Evolutionary conservation across 2,797 vertebrate species (phyloP).

Genomic region (Bovichtus variegatus): DNA sequence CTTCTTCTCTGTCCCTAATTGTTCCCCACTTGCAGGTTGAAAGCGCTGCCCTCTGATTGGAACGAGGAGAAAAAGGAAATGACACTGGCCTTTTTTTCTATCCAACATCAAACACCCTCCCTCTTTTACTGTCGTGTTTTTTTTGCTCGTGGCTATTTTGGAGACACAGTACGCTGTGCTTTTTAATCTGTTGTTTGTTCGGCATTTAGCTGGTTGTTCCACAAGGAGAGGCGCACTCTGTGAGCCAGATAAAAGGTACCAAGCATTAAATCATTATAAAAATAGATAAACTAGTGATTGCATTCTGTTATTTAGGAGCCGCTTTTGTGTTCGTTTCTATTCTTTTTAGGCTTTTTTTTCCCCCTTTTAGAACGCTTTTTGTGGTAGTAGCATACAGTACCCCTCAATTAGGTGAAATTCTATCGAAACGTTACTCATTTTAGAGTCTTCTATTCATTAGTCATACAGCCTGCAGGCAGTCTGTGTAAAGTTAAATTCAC

Average conservation of each 20-base stretch:
- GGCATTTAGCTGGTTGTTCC: constrained; percentile 35
- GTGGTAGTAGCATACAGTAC: background rate
- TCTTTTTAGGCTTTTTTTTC: constrained; percentile 6
- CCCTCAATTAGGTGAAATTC: constrained; percentile 33
- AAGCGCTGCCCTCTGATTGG: constrained; percentile 40
- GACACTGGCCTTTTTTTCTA: constrained; percentile 39
- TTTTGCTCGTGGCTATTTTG: constrained; percentile 44
- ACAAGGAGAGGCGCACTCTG: constrained; percentile 21
- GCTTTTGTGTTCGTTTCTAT: constrained; percentile 10
- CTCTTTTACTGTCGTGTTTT: constrained; percentile 33
- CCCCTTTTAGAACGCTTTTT: background rate
- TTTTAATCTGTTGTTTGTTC: constrained; percentile 40
- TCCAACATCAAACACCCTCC: constrained; percentile 40
- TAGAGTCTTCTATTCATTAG: constrained; percentile 42
- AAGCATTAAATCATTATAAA: constrained; percentile 42
- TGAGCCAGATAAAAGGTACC: constrained; percentile 32
- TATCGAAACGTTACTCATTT: constrained; percentile 48
- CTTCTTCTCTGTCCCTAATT: constrained; percentile 20
- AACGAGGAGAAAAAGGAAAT: constrained; percentile 48
- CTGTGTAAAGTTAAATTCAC: constrained; percentile 38
- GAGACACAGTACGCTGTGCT: constrained; percentile 8
- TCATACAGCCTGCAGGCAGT: constrained; percentile 43
- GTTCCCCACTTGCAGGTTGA: constrained; percentile 32
- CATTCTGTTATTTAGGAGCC: constrained; percentile 23
- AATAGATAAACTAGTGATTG: constrained; percentile 40